phyloP scores from a whole-genome alignment of 2,113 vertebrate genomes.

The Poeciliopsis prolifica region DNA sequence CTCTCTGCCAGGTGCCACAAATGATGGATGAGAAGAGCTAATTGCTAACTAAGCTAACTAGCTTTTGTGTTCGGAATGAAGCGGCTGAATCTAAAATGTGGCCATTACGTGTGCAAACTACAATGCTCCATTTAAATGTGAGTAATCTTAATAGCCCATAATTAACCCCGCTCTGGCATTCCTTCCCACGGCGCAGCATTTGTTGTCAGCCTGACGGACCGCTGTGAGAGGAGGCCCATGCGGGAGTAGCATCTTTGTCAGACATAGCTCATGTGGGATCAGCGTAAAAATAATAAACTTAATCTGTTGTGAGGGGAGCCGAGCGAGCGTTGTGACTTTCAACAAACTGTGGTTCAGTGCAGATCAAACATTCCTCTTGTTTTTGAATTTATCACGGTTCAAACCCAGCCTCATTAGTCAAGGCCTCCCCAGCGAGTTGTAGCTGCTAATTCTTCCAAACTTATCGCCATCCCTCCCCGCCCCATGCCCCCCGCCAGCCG shows the following conservation, averaged over 20 bases:
- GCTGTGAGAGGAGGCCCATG: conserved; percentile 33
- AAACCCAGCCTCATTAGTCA: conserved; percentile 73
- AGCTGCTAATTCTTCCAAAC: conserved; percentile 68
- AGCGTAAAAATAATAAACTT: conserved; percentile 51
- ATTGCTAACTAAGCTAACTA: too few species aligned
- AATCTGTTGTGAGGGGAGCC: conserved; percentile 28
- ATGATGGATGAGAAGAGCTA: background rate
- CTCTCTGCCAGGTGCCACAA: background rate
- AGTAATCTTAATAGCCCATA: background rate
- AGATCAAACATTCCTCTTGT: conserved; percentile 52
- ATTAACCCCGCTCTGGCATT: background rate
- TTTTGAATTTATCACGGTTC: conserved; percentile 57
- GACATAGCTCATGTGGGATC: conserved; percentile 48
- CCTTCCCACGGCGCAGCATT: conserved; percentile 16
- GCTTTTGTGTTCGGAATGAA: background rate
- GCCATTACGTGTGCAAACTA: background rate
- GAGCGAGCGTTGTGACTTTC: conserved; percentile 61
- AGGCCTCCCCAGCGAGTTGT: conserved; percentile 74
- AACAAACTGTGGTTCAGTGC: conserved; percentile 48
- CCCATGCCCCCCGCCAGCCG: too few species aligned
- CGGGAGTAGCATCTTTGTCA: conserved; percentile 40
- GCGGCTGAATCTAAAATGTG: background rate
- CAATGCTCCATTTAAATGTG: background rate
- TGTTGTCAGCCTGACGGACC: conserved; percentile 62
- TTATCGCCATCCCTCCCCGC: conserved; percentile 39